A percentile compares a stretch with the other conserved stretches of the same genome.
Conservation (phyloP, 2,888 invertebrate genomes). For the Meta bourneti region DNA sequence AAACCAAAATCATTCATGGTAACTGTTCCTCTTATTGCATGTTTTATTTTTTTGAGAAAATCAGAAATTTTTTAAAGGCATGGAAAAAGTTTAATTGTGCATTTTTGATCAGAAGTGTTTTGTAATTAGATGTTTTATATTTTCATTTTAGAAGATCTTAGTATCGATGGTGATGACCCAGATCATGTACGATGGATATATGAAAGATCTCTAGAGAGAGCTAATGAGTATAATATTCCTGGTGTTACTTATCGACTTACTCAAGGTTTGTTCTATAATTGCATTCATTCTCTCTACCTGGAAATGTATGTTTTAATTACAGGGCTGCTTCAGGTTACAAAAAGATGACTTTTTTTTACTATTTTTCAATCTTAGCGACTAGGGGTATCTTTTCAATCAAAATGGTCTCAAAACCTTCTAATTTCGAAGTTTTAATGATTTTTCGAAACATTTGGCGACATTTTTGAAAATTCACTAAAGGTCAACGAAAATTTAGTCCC, state of each 20-base stretch:
- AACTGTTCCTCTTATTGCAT: no score
- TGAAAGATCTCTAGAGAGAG: slow-evolving; percentile 93
- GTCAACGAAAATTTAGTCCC: no score
- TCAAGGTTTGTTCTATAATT: slow-evolving; percentile 80
- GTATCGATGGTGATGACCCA: slow-evolving; percentile 97
- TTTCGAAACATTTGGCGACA: no score
- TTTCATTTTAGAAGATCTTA: slow-evolving; percentile 79
- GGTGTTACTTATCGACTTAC: slow-evolving; percentile 92
- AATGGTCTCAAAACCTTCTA: background rate
- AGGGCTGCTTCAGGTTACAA: background rate
- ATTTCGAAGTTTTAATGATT: background rate
- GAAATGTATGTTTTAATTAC: background rate
- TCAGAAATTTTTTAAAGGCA: background rate
- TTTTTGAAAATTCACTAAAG: no score
- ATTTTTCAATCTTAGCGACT: no score
- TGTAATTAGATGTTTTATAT: background rate
- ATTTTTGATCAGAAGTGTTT: background rate
- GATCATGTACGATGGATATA: slow-evolving; percentile 97
- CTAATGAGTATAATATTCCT: slow-evolving; percentile 89
- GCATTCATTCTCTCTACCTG: background rate
- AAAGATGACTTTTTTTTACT: background rate
- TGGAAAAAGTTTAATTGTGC: background rate
- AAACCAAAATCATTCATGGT: no score
- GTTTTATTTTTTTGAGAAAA: no score
- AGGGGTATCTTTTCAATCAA: background rate